phyloP scores from a whole-genome alignment of 2,888 invertebrate genomes.

The Dexiosoma caninum region DNA sequence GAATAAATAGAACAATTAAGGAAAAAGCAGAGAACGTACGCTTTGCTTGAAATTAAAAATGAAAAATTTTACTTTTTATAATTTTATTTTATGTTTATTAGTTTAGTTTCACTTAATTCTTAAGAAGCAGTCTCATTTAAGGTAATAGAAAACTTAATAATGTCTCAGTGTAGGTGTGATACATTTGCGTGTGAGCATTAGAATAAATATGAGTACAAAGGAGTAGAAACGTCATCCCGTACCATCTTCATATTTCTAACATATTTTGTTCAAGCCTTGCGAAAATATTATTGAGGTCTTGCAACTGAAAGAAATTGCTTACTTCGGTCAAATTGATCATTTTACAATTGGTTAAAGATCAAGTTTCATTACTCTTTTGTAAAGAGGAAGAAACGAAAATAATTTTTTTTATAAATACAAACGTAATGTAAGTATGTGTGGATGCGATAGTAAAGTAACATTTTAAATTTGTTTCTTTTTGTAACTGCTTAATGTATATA shows the following conservation, averaged over 20 bases:
- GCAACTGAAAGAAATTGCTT: neutral
- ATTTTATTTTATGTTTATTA: constrained; percentile 45
- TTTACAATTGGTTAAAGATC: constrained; percentile 4
- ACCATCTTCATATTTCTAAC: neutral
- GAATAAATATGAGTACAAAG: constrained; percentile 14
- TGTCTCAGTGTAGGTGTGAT: constrained; percentile 40
- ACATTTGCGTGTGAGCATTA: constrained; percentile 8
- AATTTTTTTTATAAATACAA: constrained; percentile 6
- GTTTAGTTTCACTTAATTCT: constrained; percentile 55
- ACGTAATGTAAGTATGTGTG: constrained; percentile 10
- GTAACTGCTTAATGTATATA: constrained; percentile 34
- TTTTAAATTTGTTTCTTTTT: constrained; percentile 27
- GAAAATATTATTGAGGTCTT: neutral
- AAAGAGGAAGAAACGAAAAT: constrained; percentile 1
- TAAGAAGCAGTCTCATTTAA: constrained; percentile 62
- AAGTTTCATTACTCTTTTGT: constrained; percentile 19
- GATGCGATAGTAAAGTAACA: constrained; percentile 31
- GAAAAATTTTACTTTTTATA: constrained; percentile 6
- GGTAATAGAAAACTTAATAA: constrained; percentile 53
- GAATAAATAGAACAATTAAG: neutral
- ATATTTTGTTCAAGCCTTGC: neutral
- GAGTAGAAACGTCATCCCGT: constrained; percentile 5
- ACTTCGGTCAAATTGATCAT: neutral
- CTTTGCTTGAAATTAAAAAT: neutral
- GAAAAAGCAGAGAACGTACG: neutral